A percentile compares a stretch with the other conserved stretches of the same genome.
These are phyloP conservation scores for Amphibalanus amphitrite DNA, from an alignment of 1,140 invertebrate species.

Conservation along the genomic window DNA sequence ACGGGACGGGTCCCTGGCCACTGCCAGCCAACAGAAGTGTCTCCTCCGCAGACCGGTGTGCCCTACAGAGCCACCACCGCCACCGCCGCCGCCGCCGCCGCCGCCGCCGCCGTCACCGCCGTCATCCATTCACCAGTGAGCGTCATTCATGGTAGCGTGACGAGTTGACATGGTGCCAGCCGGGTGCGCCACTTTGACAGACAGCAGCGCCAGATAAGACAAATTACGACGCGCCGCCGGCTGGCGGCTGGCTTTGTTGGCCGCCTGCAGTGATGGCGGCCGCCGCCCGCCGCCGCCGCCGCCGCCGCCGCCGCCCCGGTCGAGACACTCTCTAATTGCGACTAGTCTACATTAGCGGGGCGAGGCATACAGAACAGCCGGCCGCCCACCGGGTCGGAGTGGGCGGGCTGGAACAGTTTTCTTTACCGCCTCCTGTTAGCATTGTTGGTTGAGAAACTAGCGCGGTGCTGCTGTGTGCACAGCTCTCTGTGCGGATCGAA, in stretches of 20 bases:
- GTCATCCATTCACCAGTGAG: background rate
- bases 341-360: background rate
- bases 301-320: too few species aligned
- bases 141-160: background rate
- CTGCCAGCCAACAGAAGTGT: too few species aligned
- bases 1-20: too few species aligned
- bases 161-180: background rate
- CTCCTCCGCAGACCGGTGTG: too few species aligned
- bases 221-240: background rate
- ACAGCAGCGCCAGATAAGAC: background rate
- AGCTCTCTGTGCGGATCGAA: too few species aligned
- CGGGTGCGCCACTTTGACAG: background rate
- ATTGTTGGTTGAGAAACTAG: too few species aligned
- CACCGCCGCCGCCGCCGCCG: too few species aligned
- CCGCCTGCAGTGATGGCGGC: background rate
- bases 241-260: background rate
- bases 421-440: too few species aligned
- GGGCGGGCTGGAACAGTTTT: background rate
- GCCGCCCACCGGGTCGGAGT: background rate
- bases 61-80: too few species aligned
- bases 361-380: background rate
- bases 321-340: background rate
- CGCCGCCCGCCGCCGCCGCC: too few species aligned
- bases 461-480: too few species aligned
- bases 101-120: background rate